Percentiles rank a stretch among this genome's conserved stretches.
Conservation (phyloP, 2,888 invertebrate species). For the Microplitis manilae region DNA sequence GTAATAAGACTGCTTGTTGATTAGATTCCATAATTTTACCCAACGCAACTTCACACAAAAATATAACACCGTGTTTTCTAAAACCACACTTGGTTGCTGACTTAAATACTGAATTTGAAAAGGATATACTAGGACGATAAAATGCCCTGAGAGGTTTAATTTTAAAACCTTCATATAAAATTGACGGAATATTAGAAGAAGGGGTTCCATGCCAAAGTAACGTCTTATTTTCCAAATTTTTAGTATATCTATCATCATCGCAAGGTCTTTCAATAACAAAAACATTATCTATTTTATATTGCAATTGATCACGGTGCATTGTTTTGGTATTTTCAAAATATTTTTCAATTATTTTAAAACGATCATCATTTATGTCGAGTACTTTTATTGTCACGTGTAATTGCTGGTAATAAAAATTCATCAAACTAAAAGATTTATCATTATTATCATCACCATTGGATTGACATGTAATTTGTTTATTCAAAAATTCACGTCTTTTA, state of each 20-base stretch:
- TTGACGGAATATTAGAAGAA: neutral
- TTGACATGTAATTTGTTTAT: neutral
- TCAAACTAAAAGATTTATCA: neutral
- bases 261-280: neutral
- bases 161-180: neutral
- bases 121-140: neutral
- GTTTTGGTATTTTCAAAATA: neutral
- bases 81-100: neutral
- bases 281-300: neutral
- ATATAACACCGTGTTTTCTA: neutral
- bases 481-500: neutral
- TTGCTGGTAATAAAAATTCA: neutral
- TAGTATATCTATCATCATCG: neutral
- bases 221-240: no score
- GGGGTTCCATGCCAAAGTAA: neutral
- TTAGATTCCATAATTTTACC: neutral
- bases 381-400: neutral
- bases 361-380: neutral
- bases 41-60: neutral
- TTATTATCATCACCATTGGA: neutral
- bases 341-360: neutral
- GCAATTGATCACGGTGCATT: neutral
- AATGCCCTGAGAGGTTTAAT: neutral
- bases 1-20: neutral
- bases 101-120: neutral